Base-by-base conservation (phyloP, 2,888 invertebrate species). In the Pseudococcus longispinus region DNA sequence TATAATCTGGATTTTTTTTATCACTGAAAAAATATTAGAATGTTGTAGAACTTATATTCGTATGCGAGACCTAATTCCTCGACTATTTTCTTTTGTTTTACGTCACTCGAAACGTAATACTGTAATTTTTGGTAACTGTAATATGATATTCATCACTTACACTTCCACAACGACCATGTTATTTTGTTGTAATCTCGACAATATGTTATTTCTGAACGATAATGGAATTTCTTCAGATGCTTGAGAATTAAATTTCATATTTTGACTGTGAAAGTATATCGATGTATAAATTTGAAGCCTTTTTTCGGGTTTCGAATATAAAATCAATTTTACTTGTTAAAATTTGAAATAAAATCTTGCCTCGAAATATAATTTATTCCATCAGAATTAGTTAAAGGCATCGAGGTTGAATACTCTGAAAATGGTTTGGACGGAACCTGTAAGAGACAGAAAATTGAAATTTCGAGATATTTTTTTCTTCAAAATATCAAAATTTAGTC, bases 161-260 rank as follows among this genome's bases (percentile, higher is more conserved):
- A 85, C 85, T 85, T 85, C 85, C 0, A 85, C 85, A 44, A 85
- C 85, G 1, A 85, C 85, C 26, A 85, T 51, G 32, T 85, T 85
- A 46, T 85, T 85, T 8, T 85, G 46, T 46, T 85, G 85, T 18
- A 85, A 20, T 32, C 29, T 85, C 29, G 85, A 85, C 20, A 77
- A 44, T 8, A 85, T 74, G 23, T 85, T 85, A 44, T 85, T 85
- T 77, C 85, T 44, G 13, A 85, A 51, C 46, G 85, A 74, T 20
- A 85, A 44, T 29, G 85, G 85, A 74, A 85, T 85, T 85, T 85
- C 85, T 85, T 85, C 85, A 8, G 51, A 85, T n/a, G 74, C 37
- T 74, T 74, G 74, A 18, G 29, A 37, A 74, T 74, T 29, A 32
- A 74, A 74, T 37, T n/a, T 32, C 65, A 51, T 29, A 65, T 80